Percentiles rank a stretch among this genome's conserved stretches.
Evolutionary conservation across 2,888 invertebrate species (phyloP).

Genomic region (Chromoteleia sp.): DNA sequence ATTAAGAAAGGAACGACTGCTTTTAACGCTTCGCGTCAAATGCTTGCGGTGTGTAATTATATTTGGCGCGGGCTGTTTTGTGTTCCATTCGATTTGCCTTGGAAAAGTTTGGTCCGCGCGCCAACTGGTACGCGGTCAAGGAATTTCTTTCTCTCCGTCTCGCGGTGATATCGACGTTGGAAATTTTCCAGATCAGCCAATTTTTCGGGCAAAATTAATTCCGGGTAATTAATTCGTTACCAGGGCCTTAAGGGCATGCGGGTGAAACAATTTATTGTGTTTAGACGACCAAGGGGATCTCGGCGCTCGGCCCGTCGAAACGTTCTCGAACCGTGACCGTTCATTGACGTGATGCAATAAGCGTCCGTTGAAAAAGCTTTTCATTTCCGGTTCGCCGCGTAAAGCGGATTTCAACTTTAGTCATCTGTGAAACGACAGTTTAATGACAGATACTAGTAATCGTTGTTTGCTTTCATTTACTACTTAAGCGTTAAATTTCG

Average conservation of each 20-base stretch:
- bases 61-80: constrained; percentile 14
- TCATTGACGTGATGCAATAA: constrained; percentile 50
- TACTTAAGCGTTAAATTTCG: constrained; percentile 21
- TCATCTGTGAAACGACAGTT: constrained; percentile 39
- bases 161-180: constrained; percentile 62
- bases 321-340: constrained; percentile 28
- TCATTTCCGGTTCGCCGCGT: constrained; percentile 38
- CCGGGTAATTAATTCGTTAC: constrained; percentile 64
- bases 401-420: constrained; percentile 42
- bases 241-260: constrained; percentile 37
- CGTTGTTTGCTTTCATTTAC: constrained; percentile 34
- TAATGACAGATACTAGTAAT: constrained; percentile 27
- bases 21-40: too few relatives aligned
- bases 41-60: constrained; percentile 24
- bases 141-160: constrained; percentile 18
- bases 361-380: constrained; percentile 43
- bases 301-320: neutral
- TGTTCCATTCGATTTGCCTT: constrained; percentile 19
- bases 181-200: constrained; percentile 62
- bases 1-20: too few relatives aligned
- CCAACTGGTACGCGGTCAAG: constrained; percentile 11
- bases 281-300: constrained; percentile 16
- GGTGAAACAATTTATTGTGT: constrained; percentile 53
- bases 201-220: constrained; percentile 57
- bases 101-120: constrained; percentile 13